A percentile compares a stretch with the other conserved stretches of the same genome.
phyloP scores from a whole-genome alignment of 1,140 invertebrate species.

The Caerostris darwini region DNA sequence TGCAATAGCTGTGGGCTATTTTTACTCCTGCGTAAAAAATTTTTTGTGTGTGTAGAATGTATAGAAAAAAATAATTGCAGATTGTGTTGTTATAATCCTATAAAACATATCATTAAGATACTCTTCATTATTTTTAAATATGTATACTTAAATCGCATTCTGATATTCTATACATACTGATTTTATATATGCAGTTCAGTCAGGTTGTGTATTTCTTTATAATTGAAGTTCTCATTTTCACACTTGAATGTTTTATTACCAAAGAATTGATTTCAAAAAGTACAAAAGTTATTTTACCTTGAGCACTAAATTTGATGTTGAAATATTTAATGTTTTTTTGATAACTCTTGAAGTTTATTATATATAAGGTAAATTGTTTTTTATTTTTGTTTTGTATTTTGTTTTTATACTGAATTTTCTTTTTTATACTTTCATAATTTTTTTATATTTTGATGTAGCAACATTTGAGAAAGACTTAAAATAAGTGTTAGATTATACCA shows the following conservation, averaged over 20 bases:
- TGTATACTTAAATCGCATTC: neutral
- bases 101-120: conserved; percentile 6
- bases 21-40: neutral
- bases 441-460: neutral
- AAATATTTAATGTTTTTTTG: neutral
- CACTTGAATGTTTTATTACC: neutral
- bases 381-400: conserved; percentile 18
- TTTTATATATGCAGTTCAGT: neutral
- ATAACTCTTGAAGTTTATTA: neutral
- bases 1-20: neutral
- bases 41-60: neutral
- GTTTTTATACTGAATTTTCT: neutral
- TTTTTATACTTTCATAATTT: conserved; percentile 16
- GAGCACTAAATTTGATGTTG: conserved; percentile 3
- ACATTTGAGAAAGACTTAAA: neutral
- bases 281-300: neutral
- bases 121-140: neutral
- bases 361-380: neutral
- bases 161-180: neutral
- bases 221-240: neutral
- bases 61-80: neutral
- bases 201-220: neutral
- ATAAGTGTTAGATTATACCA: neutral
- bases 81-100: conserved; percentile 6
- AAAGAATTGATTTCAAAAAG: conserved; percentile 2